phyloP scores from a whole-genome alignment of 2,113 vertebrate genomes.

The Entomyzon cyanotis region DNA sequence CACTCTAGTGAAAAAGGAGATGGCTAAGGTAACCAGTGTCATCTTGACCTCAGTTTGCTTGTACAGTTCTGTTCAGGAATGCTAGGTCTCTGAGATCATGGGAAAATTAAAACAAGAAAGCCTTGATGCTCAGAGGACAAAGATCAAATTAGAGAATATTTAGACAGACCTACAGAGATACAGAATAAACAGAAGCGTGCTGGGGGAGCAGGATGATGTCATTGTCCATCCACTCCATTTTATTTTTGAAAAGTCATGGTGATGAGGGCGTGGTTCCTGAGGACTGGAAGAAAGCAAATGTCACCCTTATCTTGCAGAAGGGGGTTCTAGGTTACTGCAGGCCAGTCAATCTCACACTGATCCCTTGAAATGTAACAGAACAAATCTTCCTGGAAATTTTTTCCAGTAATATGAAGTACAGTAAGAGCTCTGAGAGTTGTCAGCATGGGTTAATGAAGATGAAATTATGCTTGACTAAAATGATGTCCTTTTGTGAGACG shows the following conservation, averaged over 20 bases:
- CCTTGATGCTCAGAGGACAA: neutral
- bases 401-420: neutral
- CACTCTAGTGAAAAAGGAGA: neutral
- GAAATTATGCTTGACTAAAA: neutral
- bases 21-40: neutral
- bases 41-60: neutral
- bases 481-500: neutral
- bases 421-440: neutral
- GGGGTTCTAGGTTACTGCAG: neutral
- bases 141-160: neutral
- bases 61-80: neutral
- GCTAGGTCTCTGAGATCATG: neutral
- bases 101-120: neutral
- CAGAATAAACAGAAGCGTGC: neutral
- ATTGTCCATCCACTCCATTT: neutral
- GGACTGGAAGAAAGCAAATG: neutral
- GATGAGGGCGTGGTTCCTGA: neutral
- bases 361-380: neutral
- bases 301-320: neutral
- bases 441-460: neutral
- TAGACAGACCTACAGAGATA: neutral
- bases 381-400: neutral
- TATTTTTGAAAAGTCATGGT: neutral
- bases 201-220: neutral
- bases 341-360: neutral